phyloP scores from a whole-genome alignment of 2,888 invertebrate genomes.

The Podotricha telesiphe region DNA sequence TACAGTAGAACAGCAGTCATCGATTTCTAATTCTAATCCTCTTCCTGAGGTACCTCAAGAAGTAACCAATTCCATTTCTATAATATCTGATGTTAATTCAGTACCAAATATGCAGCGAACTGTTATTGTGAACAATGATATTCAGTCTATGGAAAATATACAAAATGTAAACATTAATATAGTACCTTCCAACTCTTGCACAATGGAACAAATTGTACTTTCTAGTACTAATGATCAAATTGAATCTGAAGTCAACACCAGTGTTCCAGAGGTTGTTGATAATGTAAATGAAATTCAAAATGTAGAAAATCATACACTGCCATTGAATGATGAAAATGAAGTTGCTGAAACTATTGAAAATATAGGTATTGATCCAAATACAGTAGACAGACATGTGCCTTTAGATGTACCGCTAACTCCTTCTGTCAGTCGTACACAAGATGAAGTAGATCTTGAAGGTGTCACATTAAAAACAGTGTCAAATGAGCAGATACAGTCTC shows the following conservation, averaged over 20 bases:
- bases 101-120: constrained; percentile 8
- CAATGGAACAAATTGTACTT: not conserved
- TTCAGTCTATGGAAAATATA: constrained; percentile 12
- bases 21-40: constrained; percentile 5
- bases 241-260: constrained; percentile 15
- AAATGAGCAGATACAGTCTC: constrained; percentile 57
- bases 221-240: constrained; percentile 21
- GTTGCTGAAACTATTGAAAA: constrained; percentile 46
- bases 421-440: constrained; percentile 9
- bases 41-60: constrained; percentile 11
- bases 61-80: not conserved
- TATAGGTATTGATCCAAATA: constrained; percentile 38
- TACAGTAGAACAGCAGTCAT: constrained; percentile 15
- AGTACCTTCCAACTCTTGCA: constrained; percentile 37
- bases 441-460: constrained; percentile 11
- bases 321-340: constrained; percentile 32
- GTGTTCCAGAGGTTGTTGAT: constrained; percentile 10
- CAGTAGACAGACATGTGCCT: constrained; percentile 5
- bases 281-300: constrained; percentile 4
- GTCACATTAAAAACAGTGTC: constrained; percentile 46
- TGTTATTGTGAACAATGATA: constrained; percentile 11
- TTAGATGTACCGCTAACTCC: constrained; percentile 15
- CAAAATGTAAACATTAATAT: not conserved
- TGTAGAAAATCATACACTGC: not conserved
- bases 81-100: constrained; percentile 25